A percentile compares a stretch with the other conserved stretches of the same genome.
These are phyloP conservation scores for Trichomalopsis sarcophagae DNA, from an alignment of 1,140 invertebrate genomes.

Conservation along the genomic window DNA sequence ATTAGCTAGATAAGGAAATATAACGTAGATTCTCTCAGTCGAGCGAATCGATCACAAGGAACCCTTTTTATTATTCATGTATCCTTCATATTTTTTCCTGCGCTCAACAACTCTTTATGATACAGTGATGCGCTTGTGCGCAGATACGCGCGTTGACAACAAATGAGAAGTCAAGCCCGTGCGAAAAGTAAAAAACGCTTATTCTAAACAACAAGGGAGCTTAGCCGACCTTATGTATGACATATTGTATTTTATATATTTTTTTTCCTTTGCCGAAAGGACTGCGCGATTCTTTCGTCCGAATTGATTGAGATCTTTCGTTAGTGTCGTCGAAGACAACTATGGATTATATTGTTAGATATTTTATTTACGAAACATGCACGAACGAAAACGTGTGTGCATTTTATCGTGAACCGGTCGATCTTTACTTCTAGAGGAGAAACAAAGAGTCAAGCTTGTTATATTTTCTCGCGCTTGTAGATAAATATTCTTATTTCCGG, in stretches of 20 bases:
- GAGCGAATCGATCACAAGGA: constrained; percentile 31
- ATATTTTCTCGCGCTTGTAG: constrained; percentile 60
- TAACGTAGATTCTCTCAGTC: constrained; percentile 8
- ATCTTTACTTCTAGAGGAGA: background rate
- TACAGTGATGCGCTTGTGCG: background rate
- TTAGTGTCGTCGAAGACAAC: background rate
- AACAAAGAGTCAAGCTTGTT: background rate
- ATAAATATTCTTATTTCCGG: constrained; percentile 66
- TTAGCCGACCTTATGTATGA: background rate
- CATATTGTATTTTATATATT: constrained; percentile 1
- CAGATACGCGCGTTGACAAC: background rate
- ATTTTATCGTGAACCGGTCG: background rate
- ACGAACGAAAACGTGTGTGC: background rate
- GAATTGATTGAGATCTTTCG: constrained; percentile 8
- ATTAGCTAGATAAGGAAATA: constrained; percentile 7
- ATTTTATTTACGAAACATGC: background rate
- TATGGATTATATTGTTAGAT: background rate
- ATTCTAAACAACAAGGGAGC: constrained; percentile 13
- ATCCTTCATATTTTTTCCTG: constrained; percentile 6
- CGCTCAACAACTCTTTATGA: background rate
- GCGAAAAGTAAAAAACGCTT: constrained; percentile 42
- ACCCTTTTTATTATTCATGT: constrained; percentile 22
- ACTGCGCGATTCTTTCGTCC: background rate
- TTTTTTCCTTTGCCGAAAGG: background rate
- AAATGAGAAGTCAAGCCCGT: background rate